Base-by-base conservation (phyloP, 2,888 invertebrate species). In the Xestia ashworthii region DNA sequence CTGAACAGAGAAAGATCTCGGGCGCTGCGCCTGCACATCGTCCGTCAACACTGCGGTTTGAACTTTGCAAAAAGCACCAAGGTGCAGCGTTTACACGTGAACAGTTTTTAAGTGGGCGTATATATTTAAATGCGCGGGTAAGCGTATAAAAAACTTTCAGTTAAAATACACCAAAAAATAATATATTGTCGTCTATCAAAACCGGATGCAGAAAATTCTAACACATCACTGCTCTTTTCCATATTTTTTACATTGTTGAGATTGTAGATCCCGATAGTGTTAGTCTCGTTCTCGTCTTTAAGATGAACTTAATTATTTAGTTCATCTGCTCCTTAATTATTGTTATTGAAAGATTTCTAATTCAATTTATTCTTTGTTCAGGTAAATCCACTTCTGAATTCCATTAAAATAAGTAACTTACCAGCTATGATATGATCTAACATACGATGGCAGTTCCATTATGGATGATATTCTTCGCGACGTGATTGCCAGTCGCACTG, bases 41-140 rank as follows among this genome's bases (percentile, higher is more conserved):
- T 70, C 86, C 76, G 84, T 91, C 90, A 87, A 79, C 91, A 81
- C 86, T 72, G 53, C 74, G 78, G 88, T 89, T 91, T 89, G 87
- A 91, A 87, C 87, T 86, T 88, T 70, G 90, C 89, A 87, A 83
- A 81, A 84, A 83, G 77, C 77, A 66, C 78, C 75, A 82, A 68
- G 53, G 55, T 44, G 48, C 48, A 25, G 68, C 50, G 38, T 70
- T 41, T 55, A 74, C 44, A 67, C n/a, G 58, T 38, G 44, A 73
- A 62, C 55, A 66, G 55, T 85, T 81, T 72, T 72, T 69, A 48
- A 71, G 25, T 41, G n/a, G 44, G 11, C 25, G 58, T 58, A 25
- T 38, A 22, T 41, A 32, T 0, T 0, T 41, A 25, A 68, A 76
- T 44, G 9, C 9, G 44, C 44, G 44, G 8, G 44, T 41, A 41